Evolutionary conservation across 1,140 invertebrate species (phyloP).

Genomic region (Forficula auricularia): DNA sequence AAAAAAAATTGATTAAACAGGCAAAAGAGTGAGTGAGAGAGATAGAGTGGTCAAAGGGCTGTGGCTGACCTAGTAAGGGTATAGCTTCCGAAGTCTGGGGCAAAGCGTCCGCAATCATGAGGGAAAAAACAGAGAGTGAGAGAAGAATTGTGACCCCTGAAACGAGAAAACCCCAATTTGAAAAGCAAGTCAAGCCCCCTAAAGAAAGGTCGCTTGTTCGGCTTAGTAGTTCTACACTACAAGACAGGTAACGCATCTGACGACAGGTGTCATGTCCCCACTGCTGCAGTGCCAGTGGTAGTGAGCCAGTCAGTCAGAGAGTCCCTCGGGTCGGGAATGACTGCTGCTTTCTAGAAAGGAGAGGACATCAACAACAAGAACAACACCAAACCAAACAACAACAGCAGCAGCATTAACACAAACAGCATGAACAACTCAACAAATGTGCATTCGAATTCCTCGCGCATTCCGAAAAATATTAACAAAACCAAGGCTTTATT

Average conservation of each 20-base stretch:
- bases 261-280: no score
- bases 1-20: no score
- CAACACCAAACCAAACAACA: no score
- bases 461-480: neutral
- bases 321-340: no score
- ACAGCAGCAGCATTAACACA: neutral
- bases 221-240: no score
- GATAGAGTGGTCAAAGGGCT: neutral
- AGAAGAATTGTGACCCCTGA: conserved; percentile 56
- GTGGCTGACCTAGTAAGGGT: conserved; percentile 43
- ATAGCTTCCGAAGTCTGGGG: conserved; percentile 52
- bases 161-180: conserved; percentile 16
- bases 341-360: no score
- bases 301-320: no score
- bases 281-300: no score
- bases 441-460: conserved; percentile 1
- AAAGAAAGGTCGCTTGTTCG: neutral
- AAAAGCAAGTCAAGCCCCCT: conserved; percentile 10
- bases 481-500: no score
- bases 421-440: neutral
- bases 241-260: no score
- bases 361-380: no score
- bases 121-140: conserved; percentile 55
- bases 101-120: conserved; percentile 46
- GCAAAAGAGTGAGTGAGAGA: neutral